Conservation (phyloP, 2,113 vertebrate species). For the Erpornis zantholeuca region DNA sequence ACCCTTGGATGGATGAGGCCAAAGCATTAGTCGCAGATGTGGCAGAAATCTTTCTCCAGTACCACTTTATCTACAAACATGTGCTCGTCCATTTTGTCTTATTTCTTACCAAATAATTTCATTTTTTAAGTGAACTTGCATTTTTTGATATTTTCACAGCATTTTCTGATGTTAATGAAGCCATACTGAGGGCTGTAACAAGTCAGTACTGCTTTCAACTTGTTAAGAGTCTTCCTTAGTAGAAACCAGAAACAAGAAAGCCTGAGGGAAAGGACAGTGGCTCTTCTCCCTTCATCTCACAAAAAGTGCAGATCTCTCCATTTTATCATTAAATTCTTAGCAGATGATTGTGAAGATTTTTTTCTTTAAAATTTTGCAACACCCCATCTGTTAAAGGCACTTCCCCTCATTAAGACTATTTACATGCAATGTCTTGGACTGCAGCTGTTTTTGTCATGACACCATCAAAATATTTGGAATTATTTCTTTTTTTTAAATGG, state of each 20-base stretch:
- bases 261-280: background rate
- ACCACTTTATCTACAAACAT: background rate
- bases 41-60: background rate
- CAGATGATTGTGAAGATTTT: background rate
- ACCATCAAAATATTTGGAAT: conserved; percentile 44
- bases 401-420: conserved; percentile 40
- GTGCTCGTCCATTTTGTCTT: background rate
- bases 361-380: conserved; percentile 6
- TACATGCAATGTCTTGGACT: conserved; percentile 30
- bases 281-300: background rate
- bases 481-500: background rate
- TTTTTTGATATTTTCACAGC: background rate
- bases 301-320: background rate
- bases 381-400: conserved; percentile 18
- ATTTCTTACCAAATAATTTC: background rate
- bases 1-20: background rate
- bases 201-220: background rate
- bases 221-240: background rate
- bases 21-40: rapidly evolving
- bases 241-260: background rate
- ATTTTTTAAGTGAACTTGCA: background rate
- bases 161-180: background rate
- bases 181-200: background rate
- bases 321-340: background rate
- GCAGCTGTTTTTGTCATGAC: conserved; percentile 54